Base-by-base conservation (phyloP, 2,888 invertebrate genomes). In the Syritta pipiens region DNA sequence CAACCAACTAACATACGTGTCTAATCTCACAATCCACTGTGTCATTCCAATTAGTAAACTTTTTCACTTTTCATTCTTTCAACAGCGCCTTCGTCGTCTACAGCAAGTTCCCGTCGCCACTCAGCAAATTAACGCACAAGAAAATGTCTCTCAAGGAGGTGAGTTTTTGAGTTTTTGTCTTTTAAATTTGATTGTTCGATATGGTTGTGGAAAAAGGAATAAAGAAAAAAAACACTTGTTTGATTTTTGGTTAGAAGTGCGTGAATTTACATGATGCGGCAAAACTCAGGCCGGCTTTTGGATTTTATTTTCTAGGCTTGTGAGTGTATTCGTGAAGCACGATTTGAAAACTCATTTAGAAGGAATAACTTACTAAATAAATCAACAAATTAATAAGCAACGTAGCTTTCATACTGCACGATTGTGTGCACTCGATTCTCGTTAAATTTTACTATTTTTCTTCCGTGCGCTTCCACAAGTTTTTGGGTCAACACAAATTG, bases 81-180 rank as follows among this genome's bases (percentile, higher is more conserved):
- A 59, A 22, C 40, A 77, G 76, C 26, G n/a, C 37, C 35, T 59
- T n/a, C n/a, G n/a, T 4, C 14, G 3, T 1, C 24, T 24, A 2
- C 40, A 19, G n/a, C 24, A 3, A 26, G 9, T 26, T n/a, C n/a
- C n/a, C n/a, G n/a, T n/a, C n/a, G 37, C 6, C 28, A 32, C 26
- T n/a, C 3, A 1, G 3, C 6, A 46, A 49, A 46, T 28, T 20
- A 65, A 53, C 14, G 10, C 32, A 60, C 42, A 72, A n/a, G n/a
- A n/a, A n/a, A n/a, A 77, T 77, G 77, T 72, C 72, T 7, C 26
- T 55, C 7, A 72, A 77, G 40, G 77, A 77, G 49, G 77, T 77
- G 40, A 71, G 71, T 76, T 19, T 22, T 22, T 1, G 2, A 37
- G 9, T 5, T 9, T 12, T 6, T 22, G 9, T 10, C 1, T 5